Percentiles rank a stretch among this genome's conserved stretches.
These are phyloP conservation scores for Avahi laniger DNA, from an alignment of 2,797 vertebrate genomes.

Conservation along the genomic window DNA sequence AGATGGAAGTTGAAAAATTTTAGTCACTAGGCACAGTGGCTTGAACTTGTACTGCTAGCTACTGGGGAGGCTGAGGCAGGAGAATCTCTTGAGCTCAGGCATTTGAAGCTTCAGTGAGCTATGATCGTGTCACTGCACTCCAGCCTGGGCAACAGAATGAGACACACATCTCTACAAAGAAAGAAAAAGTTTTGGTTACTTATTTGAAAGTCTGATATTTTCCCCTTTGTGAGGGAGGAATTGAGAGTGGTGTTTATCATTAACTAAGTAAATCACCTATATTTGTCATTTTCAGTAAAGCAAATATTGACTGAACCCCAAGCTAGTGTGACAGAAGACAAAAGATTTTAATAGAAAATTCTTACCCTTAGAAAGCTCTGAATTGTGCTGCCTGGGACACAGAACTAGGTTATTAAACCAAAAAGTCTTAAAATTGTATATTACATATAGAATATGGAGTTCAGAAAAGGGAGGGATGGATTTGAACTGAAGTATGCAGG, in stretches of 20 bases:
- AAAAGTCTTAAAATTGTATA: background rate
- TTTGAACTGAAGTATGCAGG: background rate
- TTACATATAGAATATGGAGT: background rate
- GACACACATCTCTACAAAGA: background rate
- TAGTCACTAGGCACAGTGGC: background rate
- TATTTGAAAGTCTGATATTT: background rate
- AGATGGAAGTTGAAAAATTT: background rate
- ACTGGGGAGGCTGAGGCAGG: background rate
- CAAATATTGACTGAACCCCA: background rate
- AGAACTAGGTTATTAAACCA: background rate
- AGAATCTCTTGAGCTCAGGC: background rate
- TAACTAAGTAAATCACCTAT: background rate
- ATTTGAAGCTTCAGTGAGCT: background rate
- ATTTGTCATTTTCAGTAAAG: background rate
- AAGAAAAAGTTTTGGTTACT: background rate
- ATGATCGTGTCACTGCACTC: background rate
- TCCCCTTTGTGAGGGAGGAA: background rate
- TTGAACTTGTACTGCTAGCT: background rate
- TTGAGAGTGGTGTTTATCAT: background rate
- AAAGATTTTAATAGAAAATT: background rate
- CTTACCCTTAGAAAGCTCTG: background rate
- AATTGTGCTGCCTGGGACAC: background rate
- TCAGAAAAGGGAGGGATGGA: background rate
- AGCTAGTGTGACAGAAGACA: background rate
- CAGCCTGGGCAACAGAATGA: background rate